These are phyloP conservation scores for Sebastes vulpes DNA, from an alignment of 2,797 vertebrate species.

Conservation along the genomic window DNA sequence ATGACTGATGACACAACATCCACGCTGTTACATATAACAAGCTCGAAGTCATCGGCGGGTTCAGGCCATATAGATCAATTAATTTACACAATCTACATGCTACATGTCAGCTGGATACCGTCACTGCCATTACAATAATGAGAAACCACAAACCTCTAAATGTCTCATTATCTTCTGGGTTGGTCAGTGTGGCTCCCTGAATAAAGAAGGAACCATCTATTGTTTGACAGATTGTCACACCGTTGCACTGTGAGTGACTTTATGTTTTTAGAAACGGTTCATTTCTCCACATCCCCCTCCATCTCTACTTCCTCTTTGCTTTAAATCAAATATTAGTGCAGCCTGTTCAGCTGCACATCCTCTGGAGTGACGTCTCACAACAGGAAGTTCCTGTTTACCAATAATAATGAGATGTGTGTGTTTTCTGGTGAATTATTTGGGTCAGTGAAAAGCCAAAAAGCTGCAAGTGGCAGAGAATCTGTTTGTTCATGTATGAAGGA, in stretches of 20 bases:
- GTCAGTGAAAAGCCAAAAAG: not conserved
- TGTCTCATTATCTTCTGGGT: not conserved
- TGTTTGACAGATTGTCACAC: not conserved
- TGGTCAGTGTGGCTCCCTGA: not conserved
- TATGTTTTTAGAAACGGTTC: not conserved
- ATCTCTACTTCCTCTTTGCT: conserved; percentile 14
- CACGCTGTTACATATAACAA: not conserved
- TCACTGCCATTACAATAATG: not conserved
- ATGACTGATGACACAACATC: not conserved
- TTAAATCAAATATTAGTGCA: not conserved
- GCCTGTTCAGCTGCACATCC: conserved; percentile 1
- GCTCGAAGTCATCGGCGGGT: not conserved
- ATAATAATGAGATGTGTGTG: not conserved
- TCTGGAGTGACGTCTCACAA: not conserved
- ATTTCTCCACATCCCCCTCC: conserved; percentile 36
- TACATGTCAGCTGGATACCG: not conserved
- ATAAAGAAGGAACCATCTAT: not conserved
- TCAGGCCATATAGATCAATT: not conserved
- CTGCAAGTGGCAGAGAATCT: not conserved
- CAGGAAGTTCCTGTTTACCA: conserved; percentile 10
- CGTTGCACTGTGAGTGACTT: not conserved
- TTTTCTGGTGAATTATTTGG: not conserved
- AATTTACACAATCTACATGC: not conserved
- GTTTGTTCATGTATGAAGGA: not conserved
- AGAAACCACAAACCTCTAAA: not conserved